Base-by-base conservation (phyloP, 1,140 invertebrate species). In the Nixonia krombeini region DNA sequence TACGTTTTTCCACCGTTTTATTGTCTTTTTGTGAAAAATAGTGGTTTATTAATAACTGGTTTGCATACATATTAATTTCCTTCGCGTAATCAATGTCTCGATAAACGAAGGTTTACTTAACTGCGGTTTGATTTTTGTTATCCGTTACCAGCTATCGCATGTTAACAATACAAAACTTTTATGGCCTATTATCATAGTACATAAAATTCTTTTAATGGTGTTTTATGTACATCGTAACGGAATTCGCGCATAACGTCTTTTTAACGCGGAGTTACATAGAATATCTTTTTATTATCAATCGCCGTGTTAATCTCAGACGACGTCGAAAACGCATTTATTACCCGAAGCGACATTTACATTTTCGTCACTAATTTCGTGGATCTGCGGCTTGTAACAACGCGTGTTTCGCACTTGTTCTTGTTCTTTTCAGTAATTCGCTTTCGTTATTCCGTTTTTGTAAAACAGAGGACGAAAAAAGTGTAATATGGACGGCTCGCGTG, bases 81-180 rank as follows among this genome's bases (percentile, higher is more conserved):
- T n/a, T n/a, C n/a, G n/a, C n/a, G n/a, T n/a, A 10, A 31, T 31
- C 3, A 26, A 5, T 26, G 25, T 5, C 25, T 26, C 25, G 25
- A 26, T 5, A 26, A 4, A 5, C 25, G 25, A 10, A 2, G 29
- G n/a, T n/a, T n/a, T n/a, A n/a, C n/a, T n/a, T n/a, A n/a, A n/a
- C 3, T 31, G 9, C 29, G 2, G 4, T n/a, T 3, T 2, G 29
- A n/a, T n/a, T 31, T 31, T 31, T 31, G 9, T 8, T 10, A 10
- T 10, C 8, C 53, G 41, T 41, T 57, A 65, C 38, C 41, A 65
- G 35, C 57, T 49, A 41, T 47, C 49, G 52, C 28, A 35, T 41
- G 52, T 56, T 51, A 51, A 64, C 51, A 55, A 45, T 38, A 64
- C 13, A n/a, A 31, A 28, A 57, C 37, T 65, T 65, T 65, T 65